A percentile compares a stretch with the other conserved stretches of the same genome.
phyloP scores from a whole-genome alignment of 2,888 invertebrate species.

The Apoderus coryli region DNA sequence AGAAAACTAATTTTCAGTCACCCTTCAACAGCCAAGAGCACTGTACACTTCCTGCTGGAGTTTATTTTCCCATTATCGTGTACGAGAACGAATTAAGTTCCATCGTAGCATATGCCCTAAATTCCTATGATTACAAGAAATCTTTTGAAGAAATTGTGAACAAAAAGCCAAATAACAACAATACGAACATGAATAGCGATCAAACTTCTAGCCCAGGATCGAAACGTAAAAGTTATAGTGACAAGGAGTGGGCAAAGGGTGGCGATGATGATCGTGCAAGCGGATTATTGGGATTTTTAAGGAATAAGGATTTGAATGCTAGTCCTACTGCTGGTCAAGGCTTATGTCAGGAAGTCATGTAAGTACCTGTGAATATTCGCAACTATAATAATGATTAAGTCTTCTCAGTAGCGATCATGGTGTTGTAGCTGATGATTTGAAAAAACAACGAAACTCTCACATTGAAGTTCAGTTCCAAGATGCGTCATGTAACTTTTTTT shows the following conservation, averaged over 20 bases:
- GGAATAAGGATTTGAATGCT: conserved; percentile 21
- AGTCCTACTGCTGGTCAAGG: no score
- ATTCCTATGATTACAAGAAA: conserved; percentile 54
- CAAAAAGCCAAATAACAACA: conserved; percentile 15
- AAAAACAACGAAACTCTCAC: conserved; percentile 30
- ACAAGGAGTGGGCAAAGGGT: conserved; percentile 29
- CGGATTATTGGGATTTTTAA: conserved; percentile 29
- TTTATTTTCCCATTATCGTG: conserved; percentile 49
- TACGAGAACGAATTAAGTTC: conserved; percentile 72
- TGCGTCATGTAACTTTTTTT: conserved; percentile 65
- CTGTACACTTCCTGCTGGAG: conserved; percentile 46
- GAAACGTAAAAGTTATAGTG: conserved; percentile 32
- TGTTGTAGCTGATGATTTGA: conserved; percentile 27
- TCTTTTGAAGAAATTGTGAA: conserved; percentile 36
- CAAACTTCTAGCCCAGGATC: conserved; percentile 35
- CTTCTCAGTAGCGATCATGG: no score
- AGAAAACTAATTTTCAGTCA: no score
- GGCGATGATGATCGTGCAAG: conserved; percentile 27
- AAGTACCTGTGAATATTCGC: no score
- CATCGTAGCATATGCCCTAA: conserved; percentile 70
- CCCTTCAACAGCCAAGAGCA: conserved; percentile 56
- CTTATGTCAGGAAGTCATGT: no score
- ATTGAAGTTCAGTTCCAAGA: conserved; percentile 49
- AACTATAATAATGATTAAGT: no score
- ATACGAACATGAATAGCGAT: conserved; percentile 25